Conservation (phyloP, 2,113 vertebrate genomes). For the Gnathonemus echidnorhynchus region DNA sequence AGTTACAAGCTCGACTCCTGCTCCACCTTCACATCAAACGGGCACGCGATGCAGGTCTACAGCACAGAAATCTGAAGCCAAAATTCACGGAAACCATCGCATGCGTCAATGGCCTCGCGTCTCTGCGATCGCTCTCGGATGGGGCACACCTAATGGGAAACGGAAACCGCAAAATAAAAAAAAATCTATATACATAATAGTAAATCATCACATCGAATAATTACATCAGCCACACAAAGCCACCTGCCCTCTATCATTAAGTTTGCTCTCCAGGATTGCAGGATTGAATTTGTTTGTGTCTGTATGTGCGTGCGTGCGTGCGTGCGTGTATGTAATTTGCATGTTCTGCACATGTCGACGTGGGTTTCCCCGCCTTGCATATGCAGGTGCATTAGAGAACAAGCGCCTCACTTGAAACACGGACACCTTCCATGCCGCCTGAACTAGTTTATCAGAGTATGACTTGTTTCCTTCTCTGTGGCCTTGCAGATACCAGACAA, state of each 20-base stretch:
- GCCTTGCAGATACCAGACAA: neutral
- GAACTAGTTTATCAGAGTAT: neutral
- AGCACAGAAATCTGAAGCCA: neutral
- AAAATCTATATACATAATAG: neutral
- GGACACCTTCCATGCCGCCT: neutral
- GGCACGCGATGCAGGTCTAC: neutral
- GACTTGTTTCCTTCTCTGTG: neutral
- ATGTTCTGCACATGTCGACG: neutral
- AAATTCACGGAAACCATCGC: neutral
- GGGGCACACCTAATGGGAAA: neutral
- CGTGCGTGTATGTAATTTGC: neutral
- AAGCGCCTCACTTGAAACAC: neutral
- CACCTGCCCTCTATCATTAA: neutral
- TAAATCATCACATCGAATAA: neutral
- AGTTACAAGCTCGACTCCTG: neutral
- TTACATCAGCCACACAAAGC: neutral
- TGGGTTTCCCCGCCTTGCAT: neutral
- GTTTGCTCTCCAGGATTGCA: neutral
- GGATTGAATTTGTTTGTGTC: neutral
- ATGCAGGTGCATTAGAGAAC: neutral
- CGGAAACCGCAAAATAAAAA: neutral
- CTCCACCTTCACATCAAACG: neutral
- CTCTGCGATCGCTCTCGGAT: neutral
- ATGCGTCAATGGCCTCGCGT: neutral
- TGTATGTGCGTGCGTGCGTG: neutral